Evolutionary conservation across 1,140 invertebrate species (phyloP), one percentile per base, ranked within the genome.

Genomic region (Calliopsis andreniformis): DNA sequence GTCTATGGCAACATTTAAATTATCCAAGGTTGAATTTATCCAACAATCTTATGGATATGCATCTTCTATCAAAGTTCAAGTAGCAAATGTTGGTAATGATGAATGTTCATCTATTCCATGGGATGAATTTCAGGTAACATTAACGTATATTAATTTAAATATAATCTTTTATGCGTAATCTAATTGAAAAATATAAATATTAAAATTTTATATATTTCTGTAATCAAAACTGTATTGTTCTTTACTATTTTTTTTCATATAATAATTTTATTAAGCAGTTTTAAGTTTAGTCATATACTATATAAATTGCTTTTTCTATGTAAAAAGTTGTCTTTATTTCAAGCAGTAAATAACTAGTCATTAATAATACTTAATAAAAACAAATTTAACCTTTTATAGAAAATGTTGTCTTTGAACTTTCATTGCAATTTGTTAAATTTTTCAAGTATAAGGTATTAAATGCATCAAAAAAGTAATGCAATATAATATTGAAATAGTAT

Each of bases 41-140:
- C 95, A 98, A 80, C 95, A 98, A 89, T 96, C 95, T 47, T 89
- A 92, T n/a, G 95, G 95, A 4, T 94, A 95, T 62, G 93, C 94
- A n/a, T 96, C 96, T 0, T 91, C 94, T 0, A 92, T 98, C 10
- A 95, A 96, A 84, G 86, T 97, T 25, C 96, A 97, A 86, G 94
- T 97, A 16, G 94, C 95, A 8, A 95, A 96, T 83, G 91, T 98
- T 10, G 92, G 92, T 16, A 94, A 94, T 61, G 95, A 97, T 81
- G 97, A 98, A 89, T 97, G 96, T 88, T 94, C 95, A 8, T 95
- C 96, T 56, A 98, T 98, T 87, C 95, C 96, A 4, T 98, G 97
- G 95, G 97, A 98, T 88, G 97, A 98, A 92, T 97, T 99, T 93
- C 97, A 98, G 95, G 97, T 97, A 91, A 92, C 85, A 86, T 32